A percentile compares a stretch with the other conserved stretches of the same genome.
Conservation (phyloP, 2,888 invertebrate genomes). For the Callyntrura sp. region DNA sequence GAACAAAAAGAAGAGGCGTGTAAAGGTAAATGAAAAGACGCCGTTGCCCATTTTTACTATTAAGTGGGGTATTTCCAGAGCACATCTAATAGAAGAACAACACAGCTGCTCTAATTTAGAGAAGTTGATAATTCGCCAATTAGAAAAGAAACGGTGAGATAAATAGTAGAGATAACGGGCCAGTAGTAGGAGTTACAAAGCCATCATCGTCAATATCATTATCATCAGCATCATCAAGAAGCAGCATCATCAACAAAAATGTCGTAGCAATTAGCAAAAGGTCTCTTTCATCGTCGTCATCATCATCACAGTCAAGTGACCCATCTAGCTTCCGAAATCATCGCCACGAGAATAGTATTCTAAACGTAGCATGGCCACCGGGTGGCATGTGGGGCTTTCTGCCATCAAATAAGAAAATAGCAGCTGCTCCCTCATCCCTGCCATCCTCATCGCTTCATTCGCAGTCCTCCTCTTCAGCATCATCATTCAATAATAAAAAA, state of each 20-base stretch:
- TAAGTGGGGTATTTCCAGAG: neutral
- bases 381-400: slow-evolving; percentile 81
- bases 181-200: slow-evolving; percentile 39
- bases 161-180: slow-evolving; percentile 43
- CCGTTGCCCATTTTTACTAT: neutral
- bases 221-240: slow-evolving; percentile 56
- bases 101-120: neutral
- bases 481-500: slow-evolving; percentile 74
- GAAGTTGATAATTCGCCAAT: neutral
- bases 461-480: slow-evolving; percentile 63
- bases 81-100: neutral
- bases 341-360: slow-evolving; percentile 79
- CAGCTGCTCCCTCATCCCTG: slow-evolving; percentile 34
- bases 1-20: neutral
- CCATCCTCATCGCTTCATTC: slow-evolving; percentile 63
- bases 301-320: slow-evolving; percentile 59
- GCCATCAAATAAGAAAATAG: slow-evolving; percentile 70
- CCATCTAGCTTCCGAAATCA: slow-evolving; percentile 74
- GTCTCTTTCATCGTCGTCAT: slow-evolving; percentile 76
- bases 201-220: slow-evolving; percentile 59
- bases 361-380: slow-evolving; percentile 75
- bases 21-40: neutral
- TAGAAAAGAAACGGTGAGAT: slow-evolving; percentile 11
- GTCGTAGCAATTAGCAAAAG: slow-evolving; percentile 72
- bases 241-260: slow-evolving; percentile 53